Evolutionary conservation across 2,113 vertebrate genomes (phyloP), one percentile per base, ranked within the genome.

Genomic region (Phalacrocorax brasilianus): DNA sequence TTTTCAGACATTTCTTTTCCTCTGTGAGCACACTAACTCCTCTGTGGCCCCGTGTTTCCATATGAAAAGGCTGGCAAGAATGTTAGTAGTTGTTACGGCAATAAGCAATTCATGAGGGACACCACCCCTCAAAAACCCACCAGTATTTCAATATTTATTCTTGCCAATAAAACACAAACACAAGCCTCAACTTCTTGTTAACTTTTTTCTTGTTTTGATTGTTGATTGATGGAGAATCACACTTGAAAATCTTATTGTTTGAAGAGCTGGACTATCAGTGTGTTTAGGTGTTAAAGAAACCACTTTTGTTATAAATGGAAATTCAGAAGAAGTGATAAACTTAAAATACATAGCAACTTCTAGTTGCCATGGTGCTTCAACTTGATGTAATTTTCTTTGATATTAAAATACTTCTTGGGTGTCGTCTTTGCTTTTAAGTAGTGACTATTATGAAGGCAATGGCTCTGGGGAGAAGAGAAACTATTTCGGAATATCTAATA

Each of bases 301-400:
- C 74, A 23, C 56, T 80, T 40, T 86, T 94, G 76, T 95, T 95
- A 92, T 77, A 93, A 94, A 91, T 91, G 91, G 88, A 79, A 91
- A 93, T 94, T 87, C 30, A 67, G 44, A 91, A 66, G 59, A 77
- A 78, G 33, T 8, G 40, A 66, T 94, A 67, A 91, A 88, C 75
- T 84, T 71, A 53, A 91, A 88, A 88, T 88, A 53, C 94, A 58
- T 93, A 91, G 91, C 91, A 93, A 92, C 80, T 95, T 87, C 40
- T 61, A 68, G 96, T 97, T 95, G 91, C 91, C 85, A 95, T 94
- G 93, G 95, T 93, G 72, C 56, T 93, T 93, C 75, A 85, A 80
- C 74, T 65, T 59, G 20, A 87, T 91, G 80, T 65, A 33, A 86
- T 95, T 92, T 93, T 85, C 85, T 86, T 87, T 2, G 0, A 7